Conservation (phyloP, 2,113 vertebrate species). For the Phasianus colchicus region DNA sequence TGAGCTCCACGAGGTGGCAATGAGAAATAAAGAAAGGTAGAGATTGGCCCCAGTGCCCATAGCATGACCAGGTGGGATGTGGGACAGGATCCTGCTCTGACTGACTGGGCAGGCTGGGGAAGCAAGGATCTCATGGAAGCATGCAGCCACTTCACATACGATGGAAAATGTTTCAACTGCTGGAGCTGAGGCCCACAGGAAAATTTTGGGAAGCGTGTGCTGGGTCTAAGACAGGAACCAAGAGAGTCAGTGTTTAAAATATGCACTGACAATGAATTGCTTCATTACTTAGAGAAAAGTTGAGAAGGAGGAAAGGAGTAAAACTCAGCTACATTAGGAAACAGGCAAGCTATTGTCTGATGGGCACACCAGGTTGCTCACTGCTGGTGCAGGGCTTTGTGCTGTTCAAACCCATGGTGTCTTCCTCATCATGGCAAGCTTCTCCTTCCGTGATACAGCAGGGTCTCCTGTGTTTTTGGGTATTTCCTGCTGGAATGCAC, state of each 20-base stretch:
- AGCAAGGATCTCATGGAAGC: neutral
- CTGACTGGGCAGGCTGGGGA: neutral
- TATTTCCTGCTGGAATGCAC: neutral
- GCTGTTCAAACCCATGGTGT: neutral
- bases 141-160: neutral
- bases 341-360: constrained; percentile 27
- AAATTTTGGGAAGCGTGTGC: constrained; percentile 21
- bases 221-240: constrained; percentile 37
- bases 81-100: neutral
- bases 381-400: neutral
- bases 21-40: neutral
- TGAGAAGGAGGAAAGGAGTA: neutral
- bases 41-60: neutral
- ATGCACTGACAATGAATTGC: constrained; percentile 31
- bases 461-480: neutral
- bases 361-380: neutral
- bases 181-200: constrained; percentile 44
- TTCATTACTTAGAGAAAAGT: constrained; percentile 41
- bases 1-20: neutral
- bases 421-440: neutral
- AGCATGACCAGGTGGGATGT: neutral
- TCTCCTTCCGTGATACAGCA: neutral
- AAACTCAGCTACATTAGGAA: constrained; percentile 14
- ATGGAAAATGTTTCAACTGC: constrained; percentile 38
- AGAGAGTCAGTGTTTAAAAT: constrained; percentile 42